Conservation (phyloP, 2,113 vertebrate genomes). For the Lichenostomus cassidix region DNA sequence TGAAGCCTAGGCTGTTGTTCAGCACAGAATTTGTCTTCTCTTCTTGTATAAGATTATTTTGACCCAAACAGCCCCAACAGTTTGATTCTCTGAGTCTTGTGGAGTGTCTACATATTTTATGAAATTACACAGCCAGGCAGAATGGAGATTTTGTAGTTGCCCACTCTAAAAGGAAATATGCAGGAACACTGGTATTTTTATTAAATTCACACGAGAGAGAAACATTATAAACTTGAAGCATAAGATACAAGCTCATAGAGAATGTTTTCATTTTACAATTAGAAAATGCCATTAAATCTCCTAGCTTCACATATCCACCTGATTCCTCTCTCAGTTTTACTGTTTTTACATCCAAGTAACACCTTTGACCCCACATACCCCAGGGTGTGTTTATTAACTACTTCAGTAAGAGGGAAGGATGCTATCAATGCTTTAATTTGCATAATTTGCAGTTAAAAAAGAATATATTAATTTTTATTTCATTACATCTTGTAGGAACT, state of each 20-base stretch:
- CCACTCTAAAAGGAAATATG: background rate
- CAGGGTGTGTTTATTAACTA: background rate
- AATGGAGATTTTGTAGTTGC: background rate
- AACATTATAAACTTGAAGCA: background rate
- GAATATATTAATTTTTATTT: background rate
- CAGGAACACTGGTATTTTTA: background rate
- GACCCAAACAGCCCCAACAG: background rate
- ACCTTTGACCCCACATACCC: background rate
- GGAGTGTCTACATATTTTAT: background rate
- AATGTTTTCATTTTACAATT: background rate
- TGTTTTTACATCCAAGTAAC: background rate
- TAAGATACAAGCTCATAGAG: background rate
- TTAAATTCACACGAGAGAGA: background rate
- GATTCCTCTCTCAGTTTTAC: background rate
- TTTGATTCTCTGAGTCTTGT: background rate
- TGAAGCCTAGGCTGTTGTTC: background rate
- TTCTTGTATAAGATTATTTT: background rate
- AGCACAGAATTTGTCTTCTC: background rate
- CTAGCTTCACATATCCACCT: background rate
- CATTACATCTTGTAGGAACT: background rate
- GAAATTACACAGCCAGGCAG: background rate
- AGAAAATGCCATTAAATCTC: background rate
- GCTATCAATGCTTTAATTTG: background rate
- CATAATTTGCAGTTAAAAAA: background rate
- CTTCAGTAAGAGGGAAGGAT: background rate